A percentile compares a stretch with the other conserved stretches of the same genome.
These are phyloP conservation scores for Clupea harengus DNA, from an alignment of 2,113 vertebrate genomes.

Conservation along the genomic window DNA sequence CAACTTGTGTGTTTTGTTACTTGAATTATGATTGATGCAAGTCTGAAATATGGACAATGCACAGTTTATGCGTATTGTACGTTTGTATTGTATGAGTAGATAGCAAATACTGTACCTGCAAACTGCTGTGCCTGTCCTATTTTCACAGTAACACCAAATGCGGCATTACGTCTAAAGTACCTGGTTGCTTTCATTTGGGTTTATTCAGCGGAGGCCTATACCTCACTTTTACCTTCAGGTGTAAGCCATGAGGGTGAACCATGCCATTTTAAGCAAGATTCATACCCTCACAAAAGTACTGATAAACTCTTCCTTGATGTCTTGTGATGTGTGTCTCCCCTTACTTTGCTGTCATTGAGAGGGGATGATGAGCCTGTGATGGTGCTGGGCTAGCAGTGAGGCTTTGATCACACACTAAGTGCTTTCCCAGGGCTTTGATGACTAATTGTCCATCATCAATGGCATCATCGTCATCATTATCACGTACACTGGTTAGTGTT, in stretches of 20 bases:
- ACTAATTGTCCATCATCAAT: background rate
- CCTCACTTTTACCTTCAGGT: background rate
- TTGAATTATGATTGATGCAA: conserved; percentile 16
- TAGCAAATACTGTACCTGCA: conserved; percentile 2
- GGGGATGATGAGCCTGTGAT: background rate
- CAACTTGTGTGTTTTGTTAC: background rate
- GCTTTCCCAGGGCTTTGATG: conserved; percentile 23
- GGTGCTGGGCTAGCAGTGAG: conserved; percentile 36
- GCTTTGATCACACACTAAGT: conserved; percentile 28
- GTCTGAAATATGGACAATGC: background rate
- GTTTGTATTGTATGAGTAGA: background rate
- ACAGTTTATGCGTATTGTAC: background rate
- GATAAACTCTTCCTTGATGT: background rate
- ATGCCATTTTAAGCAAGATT: background rate
- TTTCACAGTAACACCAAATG: conserved; percentile 17
- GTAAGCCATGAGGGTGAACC: background rate
- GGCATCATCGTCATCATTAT: background rate
- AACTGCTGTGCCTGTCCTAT: conserved; percentile 3
- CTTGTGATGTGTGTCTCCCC: background rate
- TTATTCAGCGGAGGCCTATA: background rate
- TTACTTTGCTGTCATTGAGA: background rate
- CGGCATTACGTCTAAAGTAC: background rate
- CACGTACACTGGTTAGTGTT: background rate
- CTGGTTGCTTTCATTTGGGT: background rate
- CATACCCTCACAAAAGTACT: background rate